A percentile compares a stretch with the other conserved stretches of the same genome.
Evolutionary conservation across 2,888 invertebrate genomes (phyloP).

Genomic region (Agrochola macilenta): DNA sequence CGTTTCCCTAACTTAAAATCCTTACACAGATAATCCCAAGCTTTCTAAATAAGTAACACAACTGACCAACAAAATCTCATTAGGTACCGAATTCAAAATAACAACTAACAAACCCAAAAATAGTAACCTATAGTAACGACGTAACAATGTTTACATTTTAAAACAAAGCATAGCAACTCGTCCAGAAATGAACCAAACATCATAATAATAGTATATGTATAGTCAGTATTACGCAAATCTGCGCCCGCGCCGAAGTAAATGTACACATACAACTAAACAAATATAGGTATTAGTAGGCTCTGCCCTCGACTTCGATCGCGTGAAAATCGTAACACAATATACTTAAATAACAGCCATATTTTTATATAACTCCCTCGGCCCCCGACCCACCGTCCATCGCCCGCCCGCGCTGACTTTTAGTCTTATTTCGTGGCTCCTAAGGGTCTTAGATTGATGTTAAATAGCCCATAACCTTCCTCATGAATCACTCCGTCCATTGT

Average conservation of each 20-base stretch:
- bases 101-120: not conserved
- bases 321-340: too few relatives aligned
- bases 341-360: too few relatives aligned
- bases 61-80: not conserved
- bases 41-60: not conserved
- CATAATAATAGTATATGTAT: not conserved
- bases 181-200: slow-evolving; percentile 5
- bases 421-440: too few relatives aligned
- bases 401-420: too few relatives aligned
- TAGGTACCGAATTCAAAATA: not conserved
- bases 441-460: too few relatives aligned
- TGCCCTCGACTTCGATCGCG: too few relatives aligned
- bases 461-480: too few relatives aligned
- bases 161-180: slow-evolving; percentile 25
- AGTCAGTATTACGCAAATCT: slow-evolving; percentile 39
- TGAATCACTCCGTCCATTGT: too few relatives aligned
- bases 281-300: too few relatives aligned
- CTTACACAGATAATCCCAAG: not conserved
- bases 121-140: not conserved
- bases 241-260: slow-evolving; percentile 27
- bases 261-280: slow-evolving; percentile 28
- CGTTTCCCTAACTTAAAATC: not conserved
- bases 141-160: slow-evolving; percentile 34
- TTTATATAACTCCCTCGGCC: too few relatives aligned
- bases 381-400: too few relatives aligned